These are phyloP conservation scores for Homalodisca vitripennis DNA, from an alignment of 1,140 invertebrate species.

Conservation along the genomic window DNA sequence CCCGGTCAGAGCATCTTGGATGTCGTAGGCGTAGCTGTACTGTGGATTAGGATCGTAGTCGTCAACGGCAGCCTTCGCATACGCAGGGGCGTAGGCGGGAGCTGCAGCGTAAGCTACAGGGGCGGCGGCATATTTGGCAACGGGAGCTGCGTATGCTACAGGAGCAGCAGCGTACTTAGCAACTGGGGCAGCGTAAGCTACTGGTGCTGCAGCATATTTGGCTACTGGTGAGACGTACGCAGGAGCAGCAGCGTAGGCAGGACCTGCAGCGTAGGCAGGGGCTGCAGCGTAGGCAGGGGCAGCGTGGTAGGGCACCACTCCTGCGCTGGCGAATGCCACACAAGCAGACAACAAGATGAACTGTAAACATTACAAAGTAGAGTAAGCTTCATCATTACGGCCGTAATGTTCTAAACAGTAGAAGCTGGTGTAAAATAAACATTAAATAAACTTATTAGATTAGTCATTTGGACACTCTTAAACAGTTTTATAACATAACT, in stretches of 20 bases:
- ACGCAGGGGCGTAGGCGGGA: not conserved
- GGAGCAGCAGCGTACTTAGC: not conserved
- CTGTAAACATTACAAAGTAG: too few species aligned
- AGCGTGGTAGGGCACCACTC: constrained; percentile 31
- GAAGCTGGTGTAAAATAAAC: too few species aligned
- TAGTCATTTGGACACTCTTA: too few species aligned
- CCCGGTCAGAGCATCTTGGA: constrained; percentile 53
- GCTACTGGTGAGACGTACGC: constrained; percentile 24
- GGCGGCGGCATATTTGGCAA: not conserved
- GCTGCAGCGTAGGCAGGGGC: constrained; percentile 30
- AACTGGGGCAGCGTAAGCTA: not conserved
- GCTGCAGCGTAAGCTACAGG: not conserved
- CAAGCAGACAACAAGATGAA: constrained; percentile 50
- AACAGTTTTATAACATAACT: too few species aligned
- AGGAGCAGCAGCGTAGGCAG: constrained; percentile 33
- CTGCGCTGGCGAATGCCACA: constrained; percentile 50
- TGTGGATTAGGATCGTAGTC: constrained; percentile 54
- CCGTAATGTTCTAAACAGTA: too few species aligned
- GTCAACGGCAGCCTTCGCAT: constrained; percentile 48
- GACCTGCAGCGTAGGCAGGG: constrained; percentile 32
- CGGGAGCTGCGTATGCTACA: not conserved
- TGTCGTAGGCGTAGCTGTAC: constrained; percentile 56
- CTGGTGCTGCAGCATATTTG: constrained; percentile 1
- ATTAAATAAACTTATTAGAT: too few species aligned
- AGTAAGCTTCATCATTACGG: too few species aligned